Conservation (phyloP, 2,888 invertebrate species). For the Rhogogaster chlorosoma region DNA sequence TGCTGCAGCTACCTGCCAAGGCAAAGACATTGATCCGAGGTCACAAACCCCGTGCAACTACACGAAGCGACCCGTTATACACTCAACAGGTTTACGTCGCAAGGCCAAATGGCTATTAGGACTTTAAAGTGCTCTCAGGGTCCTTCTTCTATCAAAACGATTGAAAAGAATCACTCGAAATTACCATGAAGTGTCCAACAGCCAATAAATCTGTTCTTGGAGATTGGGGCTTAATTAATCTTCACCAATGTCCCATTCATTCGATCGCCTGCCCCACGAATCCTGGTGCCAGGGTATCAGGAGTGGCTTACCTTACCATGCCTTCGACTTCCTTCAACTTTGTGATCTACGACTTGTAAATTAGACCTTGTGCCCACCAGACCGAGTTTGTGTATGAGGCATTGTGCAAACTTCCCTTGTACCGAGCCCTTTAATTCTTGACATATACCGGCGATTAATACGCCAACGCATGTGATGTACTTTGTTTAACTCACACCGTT, state of each 20-base stretch:
- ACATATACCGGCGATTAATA: conserved; percentile 19
- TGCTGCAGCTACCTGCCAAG: conserved; percentile 20
- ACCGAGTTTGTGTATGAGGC: conserved; percentile 5
- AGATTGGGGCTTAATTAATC: neutral
- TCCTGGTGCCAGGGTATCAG: neutral
- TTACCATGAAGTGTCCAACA: neutral
- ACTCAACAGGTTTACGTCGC: conserved; percentile 25
- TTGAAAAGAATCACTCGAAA: neutral
- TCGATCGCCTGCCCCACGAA: neutral
- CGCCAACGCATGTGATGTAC: conserved; percentile 21
- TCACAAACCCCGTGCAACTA: conserved; percentile 36
- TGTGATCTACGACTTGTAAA: conserved; percentile 34
- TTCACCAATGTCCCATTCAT: neutral
- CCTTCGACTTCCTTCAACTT: neutral
- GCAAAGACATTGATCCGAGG: conserved; percentile 47
- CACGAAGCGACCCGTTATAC: conserved; percentile 35
- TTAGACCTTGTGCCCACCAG: conserved; percentile 8
- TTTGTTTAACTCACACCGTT: conserved; percentile 1
- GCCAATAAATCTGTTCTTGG: neutral
- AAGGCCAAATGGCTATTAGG: neutral
- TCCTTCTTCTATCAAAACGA: neutral
- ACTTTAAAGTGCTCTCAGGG: neutral
- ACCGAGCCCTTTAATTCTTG: conserved; percentile 26
- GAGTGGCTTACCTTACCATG: neutral
- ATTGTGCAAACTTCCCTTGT: neutral